Evolutionary conservation across 2,888 invertebrate species (phyloP), one percentile per base, ranked within the genome.

Genomic region (Macrophya annulata): DNA sequence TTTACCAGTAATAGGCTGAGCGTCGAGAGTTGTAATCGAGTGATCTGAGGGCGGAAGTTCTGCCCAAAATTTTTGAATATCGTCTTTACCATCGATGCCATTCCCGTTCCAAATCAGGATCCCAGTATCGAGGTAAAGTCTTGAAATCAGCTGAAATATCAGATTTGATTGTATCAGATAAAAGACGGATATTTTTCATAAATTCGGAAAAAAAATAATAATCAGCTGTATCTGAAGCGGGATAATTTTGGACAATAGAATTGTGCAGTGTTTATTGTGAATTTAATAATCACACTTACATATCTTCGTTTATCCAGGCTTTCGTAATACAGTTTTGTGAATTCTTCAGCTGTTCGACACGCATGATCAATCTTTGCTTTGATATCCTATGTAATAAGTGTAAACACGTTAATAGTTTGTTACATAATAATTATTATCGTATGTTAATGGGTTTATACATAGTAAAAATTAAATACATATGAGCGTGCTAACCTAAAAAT

Each of bases 71-170:
- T 97, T 97, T 90, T 97, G 96, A 85, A 99, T 98, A 87, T 96
- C 96, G 55, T 97, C 97, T 90, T 96, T 96, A 8, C 98, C 98
- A 84, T 95, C 96, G 0, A 97, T 95, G 8, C 97, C 97, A 93
- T 98, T 98, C 45, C 99, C 99, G 94, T 99, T 99, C 99, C 98
- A 99, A 72, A 98, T 96, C 83, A 98, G 94, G n/a, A 97, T 94
- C 8, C 97, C 98, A 40, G 96, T 96, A 74, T 98, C 98, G 89
- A 98, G 94, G 91, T 99, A 99, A 71, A 98, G 94, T 90, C 96
- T 96, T 0, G 96, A 95, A 92, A 98, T 96, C 91, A 97, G 93
- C 96, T 96, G 88, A 85, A 93, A 92, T 72, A 45, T 87, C 59
- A 71, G 43, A 76, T 43, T 45, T n/a, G 25, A n/a, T 45, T 17